Evolutionary conservation across 1,140 invertebrate species (phyloP).

Genomic region (Eupeodes corollae): DNA sequence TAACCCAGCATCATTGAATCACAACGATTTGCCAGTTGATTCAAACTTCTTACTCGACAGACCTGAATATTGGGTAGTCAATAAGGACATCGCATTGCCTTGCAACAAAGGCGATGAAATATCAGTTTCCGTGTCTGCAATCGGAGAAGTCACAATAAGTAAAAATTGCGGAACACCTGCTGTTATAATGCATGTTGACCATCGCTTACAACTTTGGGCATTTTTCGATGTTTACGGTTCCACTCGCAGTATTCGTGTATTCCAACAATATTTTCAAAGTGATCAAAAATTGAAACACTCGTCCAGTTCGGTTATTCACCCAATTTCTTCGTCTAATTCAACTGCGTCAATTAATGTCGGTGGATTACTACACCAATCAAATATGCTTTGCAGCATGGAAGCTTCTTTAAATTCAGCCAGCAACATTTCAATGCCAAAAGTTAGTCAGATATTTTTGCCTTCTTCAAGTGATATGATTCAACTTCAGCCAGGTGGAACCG

Average conservation of each 20-base stretch:
- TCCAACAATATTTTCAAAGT: constrained; percentile 34
- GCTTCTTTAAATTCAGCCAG: background rate
- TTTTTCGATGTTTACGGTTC: constrained; percentile 95
- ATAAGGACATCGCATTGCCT: constrained; percentile 77
- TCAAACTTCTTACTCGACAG: constrained; percentile 83
- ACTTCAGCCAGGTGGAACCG: constrained; percentile 56
- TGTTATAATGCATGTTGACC: constrained; percentile 90
- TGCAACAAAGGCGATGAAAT: constrained; percentile 81
- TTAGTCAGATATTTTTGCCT: constrained; percentile 33
- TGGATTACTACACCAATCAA: constrained; percentile 28
- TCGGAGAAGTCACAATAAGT: constrained; percentile 80
- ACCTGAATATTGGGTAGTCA: constrained; percentile 95
- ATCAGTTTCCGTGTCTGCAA: constrained; percentile 70
- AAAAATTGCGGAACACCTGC: constrained; percentile 71
- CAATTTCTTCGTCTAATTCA: no score
- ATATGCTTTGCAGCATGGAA: constrained; percentile 4
- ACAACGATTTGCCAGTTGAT: constrained; percentile 79
- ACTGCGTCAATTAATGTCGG: background rate
- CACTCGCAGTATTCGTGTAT: constrained; percentile 70
- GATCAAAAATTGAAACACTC: constrained; percentile 7
- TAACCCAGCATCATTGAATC: constrained; percentile 64
- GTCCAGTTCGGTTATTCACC: no score
- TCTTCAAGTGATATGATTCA: constrained; percentile 46
- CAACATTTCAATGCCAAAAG: background rate
- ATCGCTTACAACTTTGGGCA: constrained; percentile 78